phyloP scores from a whole-genome alignment of 2,888 invertebrate genomes.

The Ferrisia virgata region DNA sequence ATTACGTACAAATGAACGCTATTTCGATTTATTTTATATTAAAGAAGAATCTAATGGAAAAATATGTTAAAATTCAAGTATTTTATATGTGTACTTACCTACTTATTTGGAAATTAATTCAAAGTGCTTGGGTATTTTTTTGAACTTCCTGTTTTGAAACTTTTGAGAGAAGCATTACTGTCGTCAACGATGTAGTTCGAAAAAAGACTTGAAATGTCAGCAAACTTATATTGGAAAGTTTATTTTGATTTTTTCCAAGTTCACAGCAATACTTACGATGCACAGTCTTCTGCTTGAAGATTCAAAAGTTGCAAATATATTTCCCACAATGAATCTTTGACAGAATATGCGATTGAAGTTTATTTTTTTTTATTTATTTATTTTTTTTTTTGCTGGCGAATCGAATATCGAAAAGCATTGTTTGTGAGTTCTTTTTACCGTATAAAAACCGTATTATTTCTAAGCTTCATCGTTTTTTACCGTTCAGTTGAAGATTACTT shows the following conservation, averaged over 20 bases:
- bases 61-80: too few species aligned
- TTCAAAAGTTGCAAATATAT: not conserved
- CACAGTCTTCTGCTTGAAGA: not conserved
- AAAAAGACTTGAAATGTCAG: not conserved
- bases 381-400: not conserved
- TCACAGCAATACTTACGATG: not conserved
- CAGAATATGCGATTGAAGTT: conserved; percentile 8
- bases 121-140: not conserved
- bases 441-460: not conserved
- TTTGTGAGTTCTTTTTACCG: not conserved
- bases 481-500: not conserved
- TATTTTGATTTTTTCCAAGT: conserved; percentile 24
- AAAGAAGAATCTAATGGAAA: too few species aligned
- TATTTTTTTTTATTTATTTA: too few species aligned
- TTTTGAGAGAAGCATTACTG: not conserved
- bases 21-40: too few species aligned
- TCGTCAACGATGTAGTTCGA: not conserved
- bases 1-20: too few species aligned
- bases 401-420: conserved; percentile 7
- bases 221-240: not conserved
- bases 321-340: conserved; percentile 7
- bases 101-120: too few species aligned
- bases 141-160: not conserved
- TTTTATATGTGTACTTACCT: too few species aligned
- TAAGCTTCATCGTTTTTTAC: not conserved